Evolutionary conservation across 2,797 vertebrate species (phyloP), one percentile per base, ranked within the genome.

Genomic region (Vultur gryphus): DNA sequence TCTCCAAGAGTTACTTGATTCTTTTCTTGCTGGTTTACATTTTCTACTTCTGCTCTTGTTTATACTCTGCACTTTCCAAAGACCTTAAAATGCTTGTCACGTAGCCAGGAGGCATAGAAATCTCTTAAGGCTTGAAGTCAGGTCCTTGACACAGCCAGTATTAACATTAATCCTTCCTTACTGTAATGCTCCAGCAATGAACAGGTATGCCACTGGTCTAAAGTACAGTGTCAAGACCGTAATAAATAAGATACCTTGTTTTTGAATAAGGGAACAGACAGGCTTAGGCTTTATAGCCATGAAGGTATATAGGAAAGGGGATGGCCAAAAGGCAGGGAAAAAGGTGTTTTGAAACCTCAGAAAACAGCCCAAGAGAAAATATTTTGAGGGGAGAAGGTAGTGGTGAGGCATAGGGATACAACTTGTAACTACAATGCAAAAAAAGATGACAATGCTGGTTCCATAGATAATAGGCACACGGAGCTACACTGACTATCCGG

Each of bases 231-330:
- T 37, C 71, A 90, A 72, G 51, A 46, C 7, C 1, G 0, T 37
- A 55, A 37, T 11, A 86, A 59, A n/a, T 25, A 83, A 91, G 46
- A 11, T 37, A 26, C 5, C 37, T 67, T 66, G 15, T 0, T 78
- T 72, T 54, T 57, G 17, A 86, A 70, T 49, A 62, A 76, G 61
- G 10, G 20, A 69, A 54, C 33, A 33, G 51, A 43, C 51, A 80
- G 10, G 10, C 5, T 57, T 48, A 72, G 44, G 15, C 9, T 75
- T 86, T 35, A 18, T 9, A 67, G 7, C 4, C 19, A 2, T 43
- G 29, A 69, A 79, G 5, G 2, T n/a, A 7, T 8, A 9, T 3
- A 29, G 29, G 49, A 44, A 77, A 62, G 7, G 1, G 2, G 2
- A 15, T 66, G 19, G 21, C 21, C 44, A 83, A 73, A 82, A 73